Conservation (phyloP, 2,797 vertebrate species). For the Pteronotus mesoamericanus region DNA sequence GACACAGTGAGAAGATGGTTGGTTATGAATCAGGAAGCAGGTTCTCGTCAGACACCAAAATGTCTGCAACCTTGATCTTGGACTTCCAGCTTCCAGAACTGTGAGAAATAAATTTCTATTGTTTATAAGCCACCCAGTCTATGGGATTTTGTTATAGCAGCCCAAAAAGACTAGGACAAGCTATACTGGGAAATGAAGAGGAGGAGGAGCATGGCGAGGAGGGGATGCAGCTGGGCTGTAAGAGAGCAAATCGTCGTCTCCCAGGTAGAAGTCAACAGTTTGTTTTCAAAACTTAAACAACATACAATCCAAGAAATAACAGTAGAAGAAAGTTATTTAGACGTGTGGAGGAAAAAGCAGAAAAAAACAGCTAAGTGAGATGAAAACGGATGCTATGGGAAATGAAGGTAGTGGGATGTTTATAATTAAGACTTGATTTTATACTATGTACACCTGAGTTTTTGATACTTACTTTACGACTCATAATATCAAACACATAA, state of each 20-base stretch:
- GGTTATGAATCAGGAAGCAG: not conserved
- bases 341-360: not conserved
- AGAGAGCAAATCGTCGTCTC: not conserved
- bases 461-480: not conserved
- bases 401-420: not conserved
- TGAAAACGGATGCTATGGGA: not conserved
- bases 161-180: not conserved
- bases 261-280: not conserved
- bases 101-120: not conserved
- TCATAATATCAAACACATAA: not conserved
- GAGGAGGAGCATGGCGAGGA: fast-evolving
- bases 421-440: not conserved
- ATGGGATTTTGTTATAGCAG: not conserved
- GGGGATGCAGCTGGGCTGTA: not conserved
- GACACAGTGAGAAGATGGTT: not conserved
- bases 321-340: not conserved
- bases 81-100: not conserved
- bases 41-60: not conserved
- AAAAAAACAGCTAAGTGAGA: not conserved
- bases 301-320: not conserved
- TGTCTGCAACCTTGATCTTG: not conserved
- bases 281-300: not conserved
- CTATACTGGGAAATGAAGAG: not conserved
- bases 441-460: not conserved
- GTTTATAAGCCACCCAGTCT: not conserved